Evolutionary conservation across 1,140 invertebrate genomes (phyloP), one percentile per base, ranked within the genome.

Genomic region (Kradibia gibbosae): DNA sequence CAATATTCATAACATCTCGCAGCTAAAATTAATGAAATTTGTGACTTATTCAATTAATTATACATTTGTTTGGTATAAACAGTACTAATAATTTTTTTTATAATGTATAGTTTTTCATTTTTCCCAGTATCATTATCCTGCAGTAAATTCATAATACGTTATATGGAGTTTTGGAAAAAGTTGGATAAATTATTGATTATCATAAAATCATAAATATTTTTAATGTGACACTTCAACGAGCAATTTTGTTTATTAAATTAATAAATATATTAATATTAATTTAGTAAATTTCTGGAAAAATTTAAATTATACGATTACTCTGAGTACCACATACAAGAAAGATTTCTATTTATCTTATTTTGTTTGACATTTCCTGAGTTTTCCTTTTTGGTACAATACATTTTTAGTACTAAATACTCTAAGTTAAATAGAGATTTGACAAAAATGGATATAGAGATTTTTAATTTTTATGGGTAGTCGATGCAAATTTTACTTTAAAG

Each of bases 21-120:
- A 17, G 20, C 22, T 31, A 57, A 39, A 50, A 80, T 80, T 57
- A 74, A 73, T 45, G 25, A 67, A 67, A 45, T 25, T 0, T 65
- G 50, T 74, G 28, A 45, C 57, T 11, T 36, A 31, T 74, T 45
- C 74, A 65, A 74, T 80, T 74, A 50, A 80, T 80, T 74, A 80
- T 80, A 65, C 78, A 74, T 50, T 50, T 62, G 39, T 50, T 7
- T 20, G 36, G 48, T 10, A 3, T 1, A 50, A 42, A 76, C n/a
- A n/a, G n/a, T n/a, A n/a, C n/a, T n/a, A n/a, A n/a, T n/a, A n/a
- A n/a, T n/a, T n/a, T n/a, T n/a, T 36, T 39, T 39, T 3, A 74
- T 57, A 74, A 55, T 57, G 34, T 57, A 74, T 74, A 31, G 22
- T 39, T 65, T 76, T 48, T 39, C 45, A 48, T 48, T 62, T 62